phyloP scores from a whole-genome alignment of 2,797 vertebrate species.

The Cyclopterus lumpus region DNA sequence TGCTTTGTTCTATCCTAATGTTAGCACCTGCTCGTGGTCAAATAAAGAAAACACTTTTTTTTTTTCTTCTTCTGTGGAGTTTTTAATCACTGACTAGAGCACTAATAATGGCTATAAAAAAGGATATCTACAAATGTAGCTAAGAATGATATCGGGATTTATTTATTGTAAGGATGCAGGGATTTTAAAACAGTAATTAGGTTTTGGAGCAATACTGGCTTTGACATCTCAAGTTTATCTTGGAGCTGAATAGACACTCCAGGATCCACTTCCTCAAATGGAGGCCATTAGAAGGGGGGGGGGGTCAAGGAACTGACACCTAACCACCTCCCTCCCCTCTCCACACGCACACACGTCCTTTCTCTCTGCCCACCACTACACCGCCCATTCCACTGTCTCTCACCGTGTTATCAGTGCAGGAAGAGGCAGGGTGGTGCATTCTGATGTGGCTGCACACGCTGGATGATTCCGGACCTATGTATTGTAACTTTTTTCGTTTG shows the following conservation, averaged over 20 bases:
- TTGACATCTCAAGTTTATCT: constrained; percentile 63
- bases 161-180: neutral
- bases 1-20: constrained; percentile 62
- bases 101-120: neutral
- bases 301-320: constrained; percentile 79
- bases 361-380: constrained; percentile 39
- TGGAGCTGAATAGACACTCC: constrained; percentile 79
- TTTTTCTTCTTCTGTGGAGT: neutral
- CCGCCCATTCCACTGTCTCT: constrained; percentile 70
- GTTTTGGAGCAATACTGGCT: constrained; percentile 46
- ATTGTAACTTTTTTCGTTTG: constrained; percentile 15
- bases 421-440: constrained; percentile 79
- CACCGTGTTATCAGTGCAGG: constrained; percentile 84
- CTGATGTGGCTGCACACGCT: constrained; percentile 57
- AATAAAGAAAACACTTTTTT: neutral
- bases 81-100: constrained; percentile 4
- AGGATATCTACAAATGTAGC: neutral
- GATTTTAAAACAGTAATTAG: constrained; percentile 15
- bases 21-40: constrained; percentile 66
- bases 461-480: constrained; percentile 60
- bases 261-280: constrained; percentile 78
- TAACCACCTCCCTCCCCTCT: constrained; percentile 42
- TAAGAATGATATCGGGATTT: neutral
- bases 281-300: constrained; percentile 68
- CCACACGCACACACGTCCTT: constrained; percentile 22